phyloP scores from a whole-genome alignment of 2,888 invertebrate genomes.

The Eristalis arbustorum region DNA sequence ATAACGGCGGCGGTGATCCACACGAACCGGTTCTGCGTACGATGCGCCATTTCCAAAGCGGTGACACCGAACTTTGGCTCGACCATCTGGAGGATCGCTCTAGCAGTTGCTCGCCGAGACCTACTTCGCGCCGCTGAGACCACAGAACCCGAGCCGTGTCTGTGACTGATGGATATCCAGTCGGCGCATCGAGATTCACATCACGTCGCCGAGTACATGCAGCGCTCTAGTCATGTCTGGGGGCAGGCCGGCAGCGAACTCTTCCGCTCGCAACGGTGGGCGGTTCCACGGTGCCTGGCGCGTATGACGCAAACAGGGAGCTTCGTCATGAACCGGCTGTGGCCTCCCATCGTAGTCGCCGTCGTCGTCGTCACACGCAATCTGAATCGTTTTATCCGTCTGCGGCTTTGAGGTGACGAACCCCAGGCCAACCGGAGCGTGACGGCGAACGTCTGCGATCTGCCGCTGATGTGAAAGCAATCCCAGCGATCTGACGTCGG shows the following conservation, averaged over 20 bases:
- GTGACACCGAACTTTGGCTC: background rate
- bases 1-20: background rate
- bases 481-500: background rate
- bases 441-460: background rate
- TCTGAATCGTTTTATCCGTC: conserved; percentile 36
- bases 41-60: background rate
- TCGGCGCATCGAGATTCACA: background rate
- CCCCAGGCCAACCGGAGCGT: background rate
- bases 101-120: background rate
- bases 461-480: background rate
- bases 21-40: background rate
- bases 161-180: background rate
- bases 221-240: background rate
- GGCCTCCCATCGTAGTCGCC: background rate
- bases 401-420: conserved; percentile 39
- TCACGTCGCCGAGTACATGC: conserved; percentile 10
- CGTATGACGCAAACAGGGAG: conserved; percentile 23
- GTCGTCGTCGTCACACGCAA: background rate
- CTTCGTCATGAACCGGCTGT: conserved; percentile 33
- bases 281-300: background rate
- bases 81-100: background rate
- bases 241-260: background rate
- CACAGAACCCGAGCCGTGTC: background rate
- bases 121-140: background rate
- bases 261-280: background rate